Percentiles rank a stretch among this genome's conserved stretches.
These are phyloP conservation scores for Fulmarus glacialis DNA, from an alignment of 2,113 vertebrate genomes.

Conservation along the genomic window DNA sequence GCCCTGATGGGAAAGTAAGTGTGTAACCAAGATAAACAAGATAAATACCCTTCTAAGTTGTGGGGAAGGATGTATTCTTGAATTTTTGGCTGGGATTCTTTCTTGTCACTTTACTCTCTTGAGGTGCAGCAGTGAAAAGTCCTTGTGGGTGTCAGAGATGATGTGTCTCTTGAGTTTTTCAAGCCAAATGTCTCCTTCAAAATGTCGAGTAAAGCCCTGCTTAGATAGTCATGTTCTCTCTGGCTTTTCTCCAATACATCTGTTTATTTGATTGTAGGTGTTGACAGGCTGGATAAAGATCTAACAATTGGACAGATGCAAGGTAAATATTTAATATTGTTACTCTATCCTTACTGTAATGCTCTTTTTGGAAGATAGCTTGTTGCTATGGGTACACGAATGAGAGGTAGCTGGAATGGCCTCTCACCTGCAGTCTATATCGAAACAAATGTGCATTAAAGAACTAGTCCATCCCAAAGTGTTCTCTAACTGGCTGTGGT, in stretches of 20 bases:
- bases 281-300: conserved; percentile 98
- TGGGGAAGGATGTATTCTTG: not conserved
- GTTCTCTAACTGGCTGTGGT: not conserved
- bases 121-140: not conserved
- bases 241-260: not conserved
- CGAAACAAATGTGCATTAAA: not conserved
- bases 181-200: not conserved
- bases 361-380: not conserved
- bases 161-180: not conserved
- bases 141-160: not conserved
- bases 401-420: fast-evolving
- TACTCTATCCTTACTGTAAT: not conserved
- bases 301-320: conserved; percentile 99
- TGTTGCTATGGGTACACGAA: not conserved
- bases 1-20: not conserved
- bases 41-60: not conserved
- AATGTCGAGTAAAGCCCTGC: not conserved
- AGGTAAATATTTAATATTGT: conserved; percentile 75
- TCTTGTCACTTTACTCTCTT: not conserved
- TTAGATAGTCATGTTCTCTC: not conserved
- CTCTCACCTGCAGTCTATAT: not conserved
- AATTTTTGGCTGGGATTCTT: not conserved
- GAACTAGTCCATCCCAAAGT: not conserved
- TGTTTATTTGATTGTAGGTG: conserved; percentile 79
- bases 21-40: not conserved